Base-by-base conservation (phyloP, 2,797 vertebrate species). In the Lerista edwardsae region DNA sequence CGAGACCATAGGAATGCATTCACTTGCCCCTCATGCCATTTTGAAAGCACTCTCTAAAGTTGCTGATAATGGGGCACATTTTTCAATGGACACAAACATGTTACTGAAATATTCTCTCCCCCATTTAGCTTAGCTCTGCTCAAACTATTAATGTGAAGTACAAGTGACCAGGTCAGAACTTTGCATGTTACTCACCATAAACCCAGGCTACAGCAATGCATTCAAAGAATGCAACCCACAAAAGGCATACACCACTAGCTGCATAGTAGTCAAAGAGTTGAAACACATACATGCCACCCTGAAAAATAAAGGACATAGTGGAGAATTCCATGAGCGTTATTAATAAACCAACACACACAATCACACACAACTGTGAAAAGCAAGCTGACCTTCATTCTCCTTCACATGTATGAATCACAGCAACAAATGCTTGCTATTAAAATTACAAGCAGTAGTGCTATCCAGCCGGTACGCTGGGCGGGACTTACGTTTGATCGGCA, bases 141-240 rank as follows among this genome's bases (percentile, higher is more conserved):
- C 39, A 64, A 62, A 36, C 23, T 78, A n/a, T 2, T 25, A 25
- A 29, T 82, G 31, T 34, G 39, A 4, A 61, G 4, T 39, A 59
- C 39, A 27, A 34, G 57, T 23, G 2, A 72, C 34, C 41, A 55
- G 41, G 21, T 34, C 61, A 41, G 12, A 80, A n/a, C 14, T 36
- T 41, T 36, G 47, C 6, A 61, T 21, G 6, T 64, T 83, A 97
- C 98, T 99, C 95, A 99, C 99, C 98, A 97, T 98, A 99, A 96
- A 99, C 97, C 99, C 99, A 99, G 97, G 98, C 97, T 97, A 99
- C 97, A 97, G 98, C 98, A 96, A 99, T 97, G 97, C 98, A 99
- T 97, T 99, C 99, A 97, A 99, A 99, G 98, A 99, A 99, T 97
- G 98, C 98, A 95, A 99, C 98, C 98, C 98, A 99, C 96, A 99